These are phyloP conservation scores for Prosapia bicincta DNA, from an alignment of 2,888 invertebrate species.

Conservation along the genomic window DNA sequence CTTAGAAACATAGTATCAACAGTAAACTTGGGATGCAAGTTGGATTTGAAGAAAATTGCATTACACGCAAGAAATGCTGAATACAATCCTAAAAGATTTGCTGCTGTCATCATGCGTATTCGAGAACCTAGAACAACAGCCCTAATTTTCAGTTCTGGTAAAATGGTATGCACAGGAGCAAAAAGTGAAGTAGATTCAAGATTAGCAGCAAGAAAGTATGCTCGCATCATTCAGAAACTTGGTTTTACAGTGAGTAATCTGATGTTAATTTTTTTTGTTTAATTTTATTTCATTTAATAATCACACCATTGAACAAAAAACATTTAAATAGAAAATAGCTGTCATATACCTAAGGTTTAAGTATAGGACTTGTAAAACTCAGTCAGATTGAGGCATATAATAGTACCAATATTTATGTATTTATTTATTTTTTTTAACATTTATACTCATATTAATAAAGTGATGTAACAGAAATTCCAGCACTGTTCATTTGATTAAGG, in stretches of 20 bases:
- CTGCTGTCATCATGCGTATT: slow-evolving; percentile 95
- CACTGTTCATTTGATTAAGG: no score
- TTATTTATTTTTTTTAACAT: no score
- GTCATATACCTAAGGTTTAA: no score
- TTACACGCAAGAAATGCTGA: slow-evolving; percentile 97
- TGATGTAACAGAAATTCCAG: no score
- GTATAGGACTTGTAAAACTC: no score
- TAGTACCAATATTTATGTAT: no score
- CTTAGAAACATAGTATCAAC: slow-evolving; percentile 96
- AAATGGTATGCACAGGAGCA: slow-evolving; percentile 86
- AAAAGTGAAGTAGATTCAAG: slow-evolving; percentile 79
- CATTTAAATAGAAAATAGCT: no score
- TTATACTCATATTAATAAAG: no score
- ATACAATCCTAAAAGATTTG: slow-evolving; percentile 98
- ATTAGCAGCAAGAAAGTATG: slow-evolving; percentile 76
- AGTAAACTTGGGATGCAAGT: slow-evolving; percentile 90
- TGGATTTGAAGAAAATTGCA: slow-evolving; percentile 96
- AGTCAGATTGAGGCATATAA: no score
- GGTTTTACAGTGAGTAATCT: slow-evolving; percentile 62
- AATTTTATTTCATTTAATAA: no score
- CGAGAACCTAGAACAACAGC: slow-evolving; percentile 85
- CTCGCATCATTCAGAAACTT: slow-evolving; percentile 75
- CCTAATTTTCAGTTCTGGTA: slow-evolving; percentile 78
- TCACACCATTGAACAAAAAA: no score
- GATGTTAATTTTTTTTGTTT: no score